A percentile compares a stretch with the other conserved stretches of the same genome.
These are phyloP conservation scores for Cephalotes varians DNA, from an alignment of 2,888 invertebrate genomes.

Conservation along the genomic window DNA sequence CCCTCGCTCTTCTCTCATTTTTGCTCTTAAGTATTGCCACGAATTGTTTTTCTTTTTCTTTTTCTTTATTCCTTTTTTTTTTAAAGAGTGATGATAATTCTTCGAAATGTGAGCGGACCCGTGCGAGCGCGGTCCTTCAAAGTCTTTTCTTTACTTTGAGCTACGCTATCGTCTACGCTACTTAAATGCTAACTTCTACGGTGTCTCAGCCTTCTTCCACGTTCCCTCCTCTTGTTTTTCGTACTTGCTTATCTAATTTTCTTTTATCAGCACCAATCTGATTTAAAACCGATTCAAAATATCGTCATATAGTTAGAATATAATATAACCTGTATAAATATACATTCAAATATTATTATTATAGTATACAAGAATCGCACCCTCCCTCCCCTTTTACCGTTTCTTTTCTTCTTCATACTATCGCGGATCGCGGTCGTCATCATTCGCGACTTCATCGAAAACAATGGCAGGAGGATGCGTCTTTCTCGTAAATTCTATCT, in stretches of 20 bases:
- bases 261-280: constrained; percentile 85
- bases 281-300: constrained; percentile 85
- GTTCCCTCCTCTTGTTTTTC: constrained; percentile 79
- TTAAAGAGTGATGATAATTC: constrained; percentile 67
- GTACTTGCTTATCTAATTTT: constrained; percentile 72
- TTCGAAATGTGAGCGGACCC: constrained; percentile 81
- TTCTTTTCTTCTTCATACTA: constrained; percentile 2
- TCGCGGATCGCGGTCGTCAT: constrained; percentile 19
- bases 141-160: constrained; percentile 78
- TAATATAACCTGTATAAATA: constrained; percentile 84
- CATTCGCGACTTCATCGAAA: constrained; percentile 55
- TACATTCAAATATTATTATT: constrained; percentile 85
- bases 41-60: constrained; percentile 71
- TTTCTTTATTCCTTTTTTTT: constrained; percentile 30
- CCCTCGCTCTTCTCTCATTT: constrained; percentile 41
- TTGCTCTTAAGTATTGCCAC: constrained; percentile 83
- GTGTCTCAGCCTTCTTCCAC: constrained; percentile 85
- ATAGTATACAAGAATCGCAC: constrained; percentile 85
- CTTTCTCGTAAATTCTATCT: constrained; percentile 72
- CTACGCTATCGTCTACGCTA: constrained; percentile 83
- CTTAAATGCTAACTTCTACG: constrained; percentile 81
- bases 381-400: constrained; percentile 42
- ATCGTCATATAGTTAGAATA: constrained; percentile 84
- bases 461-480: constrained; percentile 66
- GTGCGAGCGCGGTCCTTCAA: constrained; percentile 75